phyloP scores from a whole-genome alignment of 2,797 vertebrate species.

The Sebastes nivosus region DNA sequence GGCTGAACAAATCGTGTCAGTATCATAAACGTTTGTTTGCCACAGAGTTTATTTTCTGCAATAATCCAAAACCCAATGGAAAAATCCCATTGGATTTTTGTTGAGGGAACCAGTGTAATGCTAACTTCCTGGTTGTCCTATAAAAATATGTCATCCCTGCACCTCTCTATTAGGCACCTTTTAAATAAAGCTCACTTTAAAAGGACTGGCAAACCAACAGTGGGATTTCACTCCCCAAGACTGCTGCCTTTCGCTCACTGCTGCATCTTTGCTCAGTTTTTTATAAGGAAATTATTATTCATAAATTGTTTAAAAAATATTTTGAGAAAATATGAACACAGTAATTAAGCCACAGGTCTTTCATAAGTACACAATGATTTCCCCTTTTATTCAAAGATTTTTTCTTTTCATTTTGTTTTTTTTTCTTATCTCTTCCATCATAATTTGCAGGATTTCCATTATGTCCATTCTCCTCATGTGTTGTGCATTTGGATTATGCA shows the following conservation, averaged over 20 bases:
- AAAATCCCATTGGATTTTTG: no score
- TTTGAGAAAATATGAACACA: neutral
- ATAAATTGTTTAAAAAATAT: neutral
- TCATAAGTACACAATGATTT: neutral
- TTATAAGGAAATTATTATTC: neutral
- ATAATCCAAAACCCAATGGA: no score
- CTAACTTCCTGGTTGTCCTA: no score
- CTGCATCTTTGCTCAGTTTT: neutral
- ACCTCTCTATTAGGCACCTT: no score
- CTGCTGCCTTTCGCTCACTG: neutral
- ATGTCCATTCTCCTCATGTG: neutral
- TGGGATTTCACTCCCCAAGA: neutral
- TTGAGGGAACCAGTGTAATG: no score
- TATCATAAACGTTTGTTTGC: no score
- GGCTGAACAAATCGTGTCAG: no score
- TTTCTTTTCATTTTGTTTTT: neutral
- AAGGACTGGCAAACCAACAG: neutral
- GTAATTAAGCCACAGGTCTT: neutral
- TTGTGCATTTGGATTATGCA: slow-evolving; percentile 1
- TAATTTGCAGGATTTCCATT: neutral
- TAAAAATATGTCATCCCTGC: no score
- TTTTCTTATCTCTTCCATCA: neutral
- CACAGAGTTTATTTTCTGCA: no score
- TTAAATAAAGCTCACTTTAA: neutral
- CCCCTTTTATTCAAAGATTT: neutral